phyloP scores from a whole-genome alignment of 2,888 invertebrate genomes.

The Heteropelma amictum region DNA sequence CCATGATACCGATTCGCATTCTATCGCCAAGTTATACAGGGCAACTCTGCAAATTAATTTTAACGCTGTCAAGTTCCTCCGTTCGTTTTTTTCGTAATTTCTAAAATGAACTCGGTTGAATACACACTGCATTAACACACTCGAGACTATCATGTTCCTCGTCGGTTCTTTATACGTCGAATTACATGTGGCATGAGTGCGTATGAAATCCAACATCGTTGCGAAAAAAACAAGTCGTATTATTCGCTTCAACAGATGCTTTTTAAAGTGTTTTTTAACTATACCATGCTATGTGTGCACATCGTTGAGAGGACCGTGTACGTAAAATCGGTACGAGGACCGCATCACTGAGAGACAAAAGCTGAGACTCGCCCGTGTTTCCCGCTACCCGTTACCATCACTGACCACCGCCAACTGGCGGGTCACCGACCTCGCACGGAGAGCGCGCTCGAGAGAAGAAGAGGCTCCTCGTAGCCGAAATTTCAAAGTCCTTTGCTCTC shows the following conservation, averaged over 20 bases:
- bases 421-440: slow-evolving; percentile 70
- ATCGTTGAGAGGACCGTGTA: not conserved
- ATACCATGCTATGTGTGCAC: not conserved
- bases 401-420: slow-evolving; percentile 75
- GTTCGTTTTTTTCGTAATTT: too few relatives aligned
- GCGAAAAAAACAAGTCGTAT: too few relatives aligned
- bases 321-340: slow-evolving; percentile 7
- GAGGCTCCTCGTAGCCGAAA: slow-evolving; percentile 64
- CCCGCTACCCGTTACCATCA: slow-evolving; percentile 74
- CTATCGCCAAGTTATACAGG: too few relatives aligned
- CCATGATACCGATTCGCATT: too few relatives aligned
- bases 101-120: too few relatives aligned
- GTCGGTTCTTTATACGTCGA: too few relatives aligned
- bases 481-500: slow-evolving; percentile 54
- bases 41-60: too few relatives aligned
- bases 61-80: too few relatives aligned
- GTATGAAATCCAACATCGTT: too few relatives aligned
- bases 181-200: too few relatives aligned
- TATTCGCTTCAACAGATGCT: not conserved
- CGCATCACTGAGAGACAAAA: slow-evolving; percentile 26
- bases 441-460: slow-evolving; percentile 1
- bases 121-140: too few relatives aligned
- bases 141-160: too few relatives aligned
- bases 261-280: not conserved
- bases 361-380: slow-evolving; percentile 38